Evolutionary conservation across 2,797 vertebrate genomes (phyloP), one percentile per base, ranked within the genome.

Genomic region (Sparidentex hasta): DNA sequence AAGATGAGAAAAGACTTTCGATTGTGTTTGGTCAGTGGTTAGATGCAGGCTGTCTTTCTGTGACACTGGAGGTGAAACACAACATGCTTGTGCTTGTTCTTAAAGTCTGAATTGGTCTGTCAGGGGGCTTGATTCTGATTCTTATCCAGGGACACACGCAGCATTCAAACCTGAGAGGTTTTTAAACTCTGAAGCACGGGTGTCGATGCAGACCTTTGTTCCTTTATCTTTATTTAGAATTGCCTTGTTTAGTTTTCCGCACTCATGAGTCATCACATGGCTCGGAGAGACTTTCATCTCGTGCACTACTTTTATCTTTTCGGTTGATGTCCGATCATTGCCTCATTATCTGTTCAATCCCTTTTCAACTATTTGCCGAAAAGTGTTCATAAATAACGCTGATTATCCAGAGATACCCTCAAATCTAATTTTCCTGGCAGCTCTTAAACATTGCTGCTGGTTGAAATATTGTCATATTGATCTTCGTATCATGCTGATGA

Each of bases 271-370:
- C 78, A 44, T 58, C 7, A 51, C 21, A 23, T 14, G 20, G 3
- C 48, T 54, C 8, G 41, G 3, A 71, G 11, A 4, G 12, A 38
- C 18, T 55, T 41, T 18, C 27, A 5, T 16, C 59, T 4, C 65
- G 27, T 33, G 29, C 5, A 16, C 11, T 43, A 13, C n/a, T 44
- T 54, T 67, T 20, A 14, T 48, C 14, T 29, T 43, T 48, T 48
- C 23, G 63, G 20, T 14, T 67, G 46, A 58, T 33, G 1, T 50
- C 43, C 11, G 11, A 23, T 65, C 58, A 47, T 48, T 3, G 58
- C n/a, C 11, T 25, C 48, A 58, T 59, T 63, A 21, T 59, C 13
- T 23, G 17, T 38, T 58, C 21, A 76, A 20, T 74, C 38, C 65
- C 29, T 52, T 38, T 47, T 7, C 20, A 23, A 27, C 2, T 20